These are phyloP conservation scores for Hypercompe scribonia DNA, from an alignment of 2,888 invertebrate genomes.

Conservation along the genomic window DNA sequence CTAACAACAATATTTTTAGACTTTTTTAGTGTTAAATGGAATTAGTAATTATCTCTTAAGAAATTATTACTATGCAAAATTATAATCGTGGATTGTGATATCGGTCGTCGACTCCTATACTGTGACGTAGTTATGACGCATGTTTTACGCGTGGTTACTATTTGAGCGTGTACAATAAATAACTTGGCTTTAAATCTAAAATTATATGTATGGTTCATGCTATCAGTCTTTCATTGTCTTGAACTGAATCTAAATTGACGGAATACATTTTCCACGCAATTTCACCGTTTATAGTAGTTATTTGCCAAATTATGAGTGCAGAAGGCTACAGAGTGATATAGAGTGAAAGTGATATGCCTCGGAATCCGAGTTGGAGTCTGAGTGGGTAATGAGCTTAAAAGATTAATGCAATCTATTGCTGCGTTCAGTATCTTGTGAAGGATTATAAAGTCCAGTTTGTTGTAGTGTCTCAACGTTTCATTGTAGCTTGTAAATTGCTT, in stretches of 20 bases:
- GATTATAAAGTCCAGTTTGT: too few species aligned
- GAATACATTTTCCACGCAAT: not conserved
- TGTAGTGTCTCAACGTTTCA: too few species aligned
- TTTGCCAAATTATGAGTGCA: too few species aligned
- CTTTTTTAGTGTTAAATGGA: not conserved
- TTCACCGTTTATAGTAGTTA: too few species aligned
- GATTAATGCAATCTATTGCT: too few species aligned
- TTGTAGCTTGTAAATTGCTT: too few species aligned
- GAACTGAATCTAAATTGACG: not conserved
- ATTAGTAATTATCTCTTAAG: conserved; percentile 16
- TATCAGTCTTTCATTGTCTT: not conserved
- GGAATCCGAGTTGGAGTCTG: too few species aligned
- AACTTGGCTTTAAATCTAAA: not conserved
- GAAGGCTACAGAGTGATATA: too few species aligned
- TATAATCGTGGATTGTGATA: conserved; percentile 60
- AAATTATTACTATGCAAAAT: conserved; percentile 34
- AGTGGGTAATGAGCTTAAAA: too few species aligned
- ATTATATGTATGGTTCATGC: not conserved
- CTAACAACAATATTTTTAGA: not conserved
- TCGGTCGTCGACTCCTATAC: conserved; percentile 67
- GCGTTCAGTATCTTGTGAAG: too few species aligned
- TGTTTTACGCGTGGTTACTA: conserved; percentile 22
- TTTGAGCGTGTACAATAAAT: conserved; percentile 16
- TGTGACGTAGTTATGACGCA: conserved; percentile 40
- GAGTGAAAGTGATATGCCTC: too few species aligned